A percentile compares a stretch with the other conserved stretches of the same genome.
These are phyloP conservation scores for Hydrozoanthus gracilis DNA, from an alignment of 92 coral and sea anemone genomes.

Conservation along the genomic window DNA sequence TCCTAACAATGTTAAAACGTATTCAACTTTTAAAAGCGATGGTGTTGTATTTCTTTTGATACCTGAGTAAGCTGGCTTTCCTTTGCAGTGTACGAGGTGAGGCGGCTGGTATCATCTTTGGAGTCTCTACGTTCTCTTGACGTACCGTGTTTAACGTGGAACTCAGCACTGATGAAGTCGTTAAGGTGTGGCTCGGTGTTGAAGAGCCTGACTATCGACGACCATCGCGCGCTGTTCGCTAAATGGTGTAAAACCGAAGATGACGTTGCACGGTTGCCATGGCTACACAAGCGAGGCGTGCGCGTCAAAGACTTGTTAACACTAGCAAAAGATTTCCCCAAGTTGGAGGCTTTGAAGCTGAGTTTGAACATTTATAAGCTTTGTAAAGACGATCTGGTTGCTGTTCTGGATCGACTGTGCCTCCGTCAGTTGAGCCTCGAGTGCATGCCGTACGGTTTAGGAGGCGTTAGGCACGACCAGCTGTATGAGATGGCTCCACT, in stretches of 20 bases:
- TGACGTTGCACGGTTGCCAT: slow-evolving; percentile 7
- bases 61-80: not conserved
- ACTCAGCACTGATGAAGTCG: slow-evolving; percentile 64
- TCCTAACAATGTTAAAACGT: too few relatives aligned
- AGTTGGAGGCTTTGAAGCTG: slow-evolving; percentile 72
- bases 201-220: slow-evolving; percentile 73
- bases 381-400: slow-evolving; percentile 58
- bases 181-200: slow-evolving; percentile 62
- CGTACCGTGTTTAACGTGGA: slow-evolving; percentile 73
- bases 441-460: slow-evolving; percentile 65
- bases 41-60: too few relatives aligned
- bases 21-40: too few relatives aligned
- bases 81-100: slow-evolving; percentile 50
- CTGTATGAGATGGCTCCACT: slow-evolving; percentile 60
- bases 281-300: slow-evolving; percentile 54
- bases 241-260: slow-evolving; percentile 24
- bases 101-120: slow-evolving; percentile 59
- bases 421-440: slow-evolving; percentile 77
- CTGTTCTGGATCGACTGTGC: slow-evolving; percentile 65
- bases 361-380: slow-evolving; percentile 67
- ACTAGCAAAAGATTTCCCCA: slow-evolving; percentile 68
- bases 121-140: slow-evolving; percentile 70
- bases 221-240: slow-evolving; percentile 61
- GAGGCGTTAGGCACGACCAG: slow-evolving; percentile 26
- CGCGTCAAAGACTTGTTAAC: slow-evolving; percentile 69